These are phyloP conservation scores for Autographa pulchrina DNA, from an alignment of 2,888 invertebrate species.

Conservation along the genomic window DNA sequence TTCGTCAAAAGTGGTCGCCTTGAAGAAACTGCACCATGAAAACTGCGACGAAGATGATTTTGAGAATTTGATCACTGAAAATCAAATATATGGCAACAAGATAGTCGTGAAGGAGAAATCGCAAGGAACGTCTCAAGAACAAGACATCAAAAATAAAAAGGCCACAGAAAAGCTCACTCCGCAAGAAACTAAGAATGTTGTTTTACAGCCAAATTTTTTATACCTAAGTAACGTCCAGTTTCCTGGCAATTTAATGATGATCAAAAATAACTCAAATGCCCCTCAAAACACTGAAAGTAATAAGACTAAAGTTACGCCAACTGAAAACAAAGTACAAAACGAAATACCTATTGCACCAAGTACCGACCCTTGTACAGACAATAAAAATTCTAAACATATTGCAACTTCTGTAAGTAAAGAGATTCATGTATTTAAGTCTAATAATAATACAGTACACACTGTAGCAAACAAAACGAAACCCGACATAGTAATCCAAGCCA, in stretches of 20 bases:
- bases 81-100: constrained; percentile 89
- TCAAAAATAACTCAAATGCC: constrained; percentile 78
- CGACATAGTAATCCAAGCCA: constrained; percentile 74
- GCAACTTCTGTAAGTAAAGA: constrained; percentile 69
- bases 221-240: constrained; percentile 85
- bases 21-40: constrained; percentile 85
- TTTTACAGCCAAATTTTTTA: constrained; percentile 83
- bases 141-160: constrained; percentile 76
- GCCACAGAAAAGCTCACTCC: constrained; percentile 70
- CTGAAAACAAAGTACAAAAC: constrained; percentile 72
- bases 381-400: constrained; percentile 63
- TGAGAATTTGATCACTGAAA: constrained; percentile 88
- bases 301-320: constrained; percentile 67
- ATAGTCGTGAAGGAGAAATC: constrained; percentile 89
- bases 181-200: constrained; percentile 77
- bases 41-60: constrained; percentile 88
- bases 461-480: constrained; percentile 73
- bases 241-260: constrained; percentile 85
- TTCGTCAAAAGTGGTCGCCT: constrained; percentile 84
- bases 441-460: constrained; percentile 75
- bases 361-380: constrained; percentile 45
- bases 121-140: constrained; percentile 81
- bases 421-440: constrained; percentile 76
- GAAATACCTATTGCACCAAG: constrained; percentile 57
- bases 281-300: constrained; percentile 66